Percentiles rank a stretch among this genome's conserved stretches.
Conservation (phyloP, 2,888 invertebrate species). For the Catotricha subobsoleta region DNA sequence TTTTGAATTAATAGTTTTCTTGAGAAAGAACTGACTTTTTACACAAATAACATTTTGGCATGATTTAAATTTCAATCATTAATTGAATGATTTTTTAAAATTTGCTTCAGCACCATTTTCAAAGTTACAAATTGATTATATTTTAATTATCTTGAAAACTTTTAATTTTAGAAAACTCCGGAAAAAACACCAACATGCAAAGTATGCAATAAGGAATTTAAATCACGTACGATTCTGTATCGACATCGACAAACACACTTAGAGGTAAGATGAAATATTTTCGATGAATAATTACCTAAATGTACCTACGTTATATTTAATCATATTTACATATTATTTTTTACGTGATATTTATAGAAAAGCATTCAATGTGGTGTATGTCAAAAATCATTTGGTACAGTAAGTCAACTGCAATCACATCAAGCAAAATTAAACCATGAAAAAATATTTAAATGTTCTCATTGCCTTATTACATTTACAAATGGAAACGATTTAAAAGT, state of each 20-base stretch:
- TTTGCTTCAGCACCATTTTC: neutral
- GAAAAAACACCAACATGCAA: slow-evolving; percentile 41
- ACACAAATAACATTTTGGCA: no score
- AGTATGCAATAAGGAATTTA: slow-evolving; percentile 40
- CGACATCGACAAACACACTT: slow-evolving; percentile 44
- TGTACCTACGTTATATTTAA: neutral
- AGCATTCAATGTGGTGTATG: slow-evolving; percentile 33
- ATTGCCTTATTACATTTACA: slow-evolving; percentile 38
- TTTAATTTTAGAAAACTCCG: slow-evolving; percentile 28
- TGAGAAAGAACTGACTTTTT: no score
- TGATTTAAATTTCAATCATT: no score
- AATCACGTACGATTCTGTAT: slow-evolving; percentile 40
- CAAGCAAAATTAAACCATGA: slow-evolving; percentile 35
- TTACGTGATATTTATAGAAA: slow-evolving; percentile 16
- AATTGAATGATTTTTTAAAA: neutral
- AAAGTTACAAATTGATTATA: neutral
- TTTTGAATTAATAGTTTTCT: neutral
- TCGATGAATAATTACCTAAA: neutral
- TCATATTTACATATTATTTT: neutral
- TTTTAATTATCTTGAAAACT: neutral
- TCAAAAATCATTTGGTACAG: slow-evolving; percentile 34
- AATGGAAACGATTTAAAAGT: slow-evolving; percentile 40
- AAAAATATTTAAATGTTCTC: slow-evolving; percentile 30
- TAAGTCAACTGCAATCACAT: slow-evolving; percentile 34
- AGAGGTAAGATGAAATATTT: slow-evolving; percentile 19